Base-by-base conservation (phyloP, 2,113 vertebrate genomes). In the Macquaria australasica region DNA sequence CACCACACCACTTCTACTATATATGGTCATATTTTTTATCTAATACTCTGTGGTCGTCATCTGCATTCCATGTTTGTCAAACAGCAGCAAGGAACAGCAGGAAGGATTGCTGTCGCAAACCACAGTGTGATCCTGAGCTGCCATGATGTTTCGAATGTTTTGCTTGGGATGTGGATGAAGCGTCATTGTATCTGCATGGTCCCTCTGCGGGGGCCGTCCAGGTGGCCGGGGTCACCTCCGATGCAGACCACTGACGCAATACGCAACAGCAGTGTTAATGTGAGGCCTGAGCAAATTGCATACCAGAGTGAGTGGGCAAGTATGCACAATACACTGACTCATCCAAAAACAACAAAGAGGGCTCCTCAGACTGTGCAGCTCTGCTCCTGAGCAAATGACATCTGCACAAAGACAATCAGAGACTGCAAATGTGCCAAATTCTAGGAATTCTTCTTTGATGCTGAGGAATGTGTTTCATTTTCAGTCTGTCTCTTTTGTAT, bases 231-330 rank as follows among this genome's bases (percentile, higher is more conserved):
- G 92, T 94, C 87, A 90, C 11, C 67, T 43, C 58, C 41, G 31
- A 79, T 51, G 31, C 73, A 86, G 14, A 20, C 23, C 16, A 45
- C 41, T 94, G 92, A 94, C 88, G 85, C 82, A 92, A 50, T n/a
- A 62, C 23, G 53, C 6, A 31, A 23, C 50, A 28, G 21, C 5
- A 2, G 16, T 23, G 60, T 78, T 62, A 43, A 77, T n/a, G 25
- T 63, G 60, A 79, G 8, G 73, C 20, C 34, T 20, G 45, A 18
- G 53, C 25, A 45, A 66, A 23, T 28, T 62, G 37, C 18, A 21
- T 15, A 70, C 45, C n/a, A 73, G 43, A 62, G 64, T 4, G 34
- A 34, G 5, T n/a, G 34, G 31, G n/a, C 73, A 23, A 31, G 34
- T 51, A 45, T 48, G 51, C 53, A 83, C 87, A 91, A 91, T 81